Evolutionary conservation across 1,140 invertebrate species (phyloP).

Genomic region (Drosophila nigrodunni): DNA sequence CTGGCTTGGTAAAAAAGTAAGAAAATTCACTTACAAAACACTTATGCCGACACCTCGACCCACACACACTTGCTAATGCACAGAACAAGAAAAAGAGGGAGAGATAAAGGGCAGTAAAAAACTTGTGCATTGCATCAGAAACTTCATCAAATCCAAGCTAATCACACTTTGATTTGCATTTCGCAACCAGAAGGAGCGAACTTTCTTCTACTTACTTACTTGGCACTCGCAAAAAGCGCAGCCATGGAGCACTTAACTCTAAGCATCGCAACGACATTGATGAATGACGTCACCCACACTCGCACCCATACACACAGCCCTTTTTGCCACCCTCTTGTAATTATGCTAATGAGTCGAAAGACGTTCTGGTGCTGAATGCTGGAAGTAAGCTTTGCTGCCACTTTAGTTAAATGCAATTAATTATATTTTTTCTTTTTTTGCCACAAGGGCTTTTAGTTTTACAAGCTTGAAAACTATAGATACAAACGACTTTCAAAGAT

Average conservation of each 20-base stretch:
- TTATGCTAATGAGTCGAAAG: slow-evolving; percentile 76
- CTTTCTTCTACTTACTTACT: slow-evolving; percentile 26
- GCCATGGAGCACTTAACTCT: slow-evolving; percentile 70
- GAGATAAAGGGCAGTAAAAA: slow-evolving; percentile 39
- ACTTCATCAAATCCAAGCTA: slow-evolving; percentile 80
- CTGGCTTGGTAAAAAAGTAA: slow-evolving; percentile 17
- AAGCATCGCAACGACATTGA: slow-evolving; percentile 74
- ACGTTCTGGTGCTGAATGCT: slow-evolving; percentile 50
- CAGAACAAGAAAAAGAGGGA: neutral
- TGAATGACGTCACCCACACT: slow-evolving; percentile 57
- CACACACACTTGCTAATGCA: slow-evolving; percentile 25
- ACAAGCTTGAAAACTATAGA: slow-evolving; percentile 27
- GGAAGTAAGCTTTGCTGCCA: slow-evolving; percentile 73
- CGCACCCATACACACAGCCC: neutral
- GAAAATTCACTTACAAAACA: slow-evolving; percentile 79
- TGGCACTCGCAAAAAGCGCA: slow-evolving; percentile 62
- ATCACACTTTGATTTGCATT: slow-evolving; percentile 83
- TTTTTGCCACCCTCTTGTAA: slow-evolving; percentile 57
- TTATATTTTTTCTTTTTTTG: slow-evolving; percentile 67
- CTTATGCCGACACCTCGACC: slow-evolving; percentile 69
- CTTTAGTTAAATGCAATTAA: slow-evolving; percentile 79
- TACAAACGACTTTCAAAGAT: neutral
- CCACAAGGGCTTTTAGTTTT: slow-evolving; percentile 42
- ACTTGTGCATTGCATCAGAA: slow-evolving; percentile 79
- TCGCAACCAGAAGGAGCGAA: slow-evolving; percentile 60